Conservation (phyloP, 2,797 vertebrate species). For the Chrosomus eos region DNA sequence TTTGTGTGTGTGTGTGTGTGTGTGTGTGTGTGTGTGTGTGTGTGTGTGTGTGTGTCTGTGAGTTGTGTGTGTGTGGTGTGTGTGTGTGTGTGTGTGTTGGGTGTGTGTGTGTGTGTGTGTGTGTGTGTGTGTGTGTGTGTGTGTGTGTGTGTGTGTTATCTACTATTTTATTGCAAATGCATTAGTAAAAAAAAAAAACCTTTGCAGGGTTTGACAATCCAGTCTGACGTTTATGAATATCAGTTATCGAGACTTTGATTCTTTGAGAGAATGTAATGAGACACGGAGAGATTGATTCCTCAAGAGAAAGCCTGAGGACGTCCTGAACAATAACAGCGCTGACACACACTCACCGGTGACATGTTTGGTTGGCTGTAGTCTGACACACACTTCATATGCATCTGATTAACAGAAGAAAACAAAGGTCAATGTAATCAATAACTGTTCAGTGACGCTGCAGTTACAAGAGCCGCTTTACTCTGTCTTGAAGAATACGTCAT, state of each 20-base stretch:
- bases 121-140: too few species aligned
- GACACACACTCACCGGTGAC: neutral
- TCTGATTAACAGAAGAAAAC: slow-evolving; percentile 1
- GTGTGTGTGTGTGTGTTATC: neutral
- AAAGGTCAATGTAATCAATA: neutral
- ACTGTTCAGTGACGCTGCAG: neutral
- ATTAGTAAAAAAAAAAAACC: neutral
- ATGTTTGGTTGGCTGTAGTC: neutral
- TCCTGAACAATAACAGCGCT: neutral
- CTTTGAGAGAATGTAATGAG: neutral
- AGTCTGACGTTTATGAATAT: neutral
- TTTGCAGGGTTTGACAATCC: neutral
- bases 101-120: too few species aligned
- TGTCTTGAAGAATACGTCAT: neutral
- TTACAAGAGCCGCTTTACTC: neutral
- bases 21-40: too few species aligned
- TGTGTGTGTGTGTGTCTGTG: too few species aligned
- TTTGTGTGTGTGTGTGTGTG: too few species aligned
- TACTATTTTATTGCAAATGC: neutral
- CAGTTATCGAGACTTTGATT: neutral
- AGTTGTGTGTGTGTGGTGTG: too few species aligned
- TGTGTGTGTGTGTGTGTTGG: too few species aligned
- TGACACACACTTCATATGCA: slow-evolving; percentile 4
- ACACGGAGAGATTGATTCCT: neutral
- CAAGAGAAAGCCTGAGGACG: slow-evolving; percentile 1